These are phyloP conservation scores for Leptopilina drosophilae DNA, from an alignment of 2,888 invertebrate species.

Conservation along the genomic window DNA sequence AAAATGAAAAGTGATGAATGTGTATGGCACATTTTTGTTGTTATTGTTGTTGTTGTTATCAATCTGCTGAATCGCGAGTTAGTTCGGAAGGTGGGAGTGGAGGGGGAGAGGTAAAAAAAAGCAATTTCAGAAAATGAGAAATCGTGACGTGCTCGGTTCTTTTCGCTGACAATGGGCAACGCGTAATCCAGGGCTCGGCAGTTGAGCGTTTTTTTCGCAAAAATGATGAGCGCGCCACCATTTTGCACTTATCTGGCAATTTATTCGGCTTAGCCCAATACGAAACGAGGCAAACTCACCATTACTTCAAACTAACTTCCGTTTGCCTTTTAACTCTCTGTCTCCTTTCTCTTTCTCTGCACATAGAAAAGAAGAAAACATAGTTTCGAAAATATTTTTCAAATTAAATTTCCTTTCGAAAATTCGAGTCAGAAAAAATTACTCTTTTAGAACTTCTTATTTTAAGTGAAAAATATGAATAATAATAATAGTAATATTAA, in stretches of 20 bases:
- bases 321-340: background rate
- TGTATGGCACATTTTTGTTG: conserved; percentile 8
- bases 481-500: no score
- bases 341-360: no score
- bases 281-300: conserved; percentile 25
- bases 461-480: no score
- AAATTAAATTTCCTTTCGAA: no score
- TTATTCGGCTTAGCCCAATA: conserved; percentile 42
- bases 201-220: conserved; percentile 16
- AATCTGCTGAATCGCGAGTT: conserved; percentile 34
- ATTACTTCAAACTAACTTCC: conserved; percentile 19
- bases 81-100: background rate
- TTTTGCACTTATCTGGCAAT: conserved; percentile 45
- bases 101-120: conserved; percentile 2
- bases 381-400: no score
- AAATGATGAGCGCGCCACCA: conserved; percentile 42
- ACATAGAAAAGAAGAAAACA: no score
- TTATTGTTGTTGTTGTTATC: background rate
- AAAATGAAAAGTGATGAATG: background rate
- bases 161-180: conserved; percentile 35
- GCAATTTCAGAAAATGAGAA: conserved; percentile 39
- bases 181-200: conserved; percentile 28
- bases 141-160: conserved; percentile 29
- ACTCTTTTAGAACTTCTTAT: no score
- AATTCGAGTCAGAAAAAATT: no score